These are phyloP conservation scores for Pelecanus crispus DNA, from an alignment of 2,113 vertebrate genomes.

Conservation along the genomic window DNA sequence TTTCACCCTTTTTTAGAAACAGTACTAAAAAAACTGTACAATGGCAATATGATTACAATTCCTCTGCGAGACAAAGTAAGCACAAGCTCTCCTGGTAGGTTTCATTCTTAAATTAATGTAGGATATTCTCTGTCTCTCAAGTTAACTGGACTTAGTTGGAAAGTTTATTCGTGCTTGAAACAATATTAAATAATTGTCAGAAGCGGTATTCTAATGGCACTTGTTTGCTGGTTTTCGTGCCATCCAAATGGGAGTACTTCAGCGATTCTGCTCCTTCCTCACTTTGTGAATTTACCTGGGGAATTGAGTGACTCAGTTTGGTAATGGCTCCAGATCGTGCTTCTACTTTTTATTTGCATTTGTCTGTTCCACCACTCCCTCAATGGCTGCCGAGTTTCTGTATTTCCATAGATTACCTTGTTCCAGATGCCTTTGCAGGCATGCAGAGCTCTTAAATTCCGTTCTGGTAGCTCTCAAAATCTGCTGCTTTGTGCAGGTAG, in stretches of 20 bases:
- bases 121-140: background rate
- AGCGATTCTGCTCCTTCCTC: background rate
- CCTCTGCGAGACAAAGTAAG: background rate
- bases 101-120: background rate
- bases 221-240: background rate
- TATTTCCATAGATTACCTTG: background rate
- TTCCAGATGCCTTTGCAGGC: background rate
- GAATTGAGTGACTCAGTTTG: slow-evolving; percentile 21
- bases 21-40: background rate
- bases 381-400: background rate
- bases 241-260: background rate
- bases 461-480: background rate
- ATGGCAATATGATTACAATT: background rate
- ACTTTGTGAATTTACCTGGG: slow-evolving; percentile 1
- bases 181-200: background rate
- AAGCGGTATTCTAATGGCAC: background rate
- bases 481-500: background rate
- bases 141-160: background rate
- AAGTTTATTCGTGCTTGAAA: background rate
- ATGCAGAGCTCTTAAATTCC: background rate
- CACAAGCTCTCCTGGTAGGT: background rate
- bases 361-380: slow-evolving; percentile 7
- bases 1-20: slow-evolving; percentile 47
- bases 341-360: slow-evolving; percentile 6
- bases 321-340: background rate